phyloP scores from a whole-genome alignment of 2,888 invertebrate genomes.

The Pyrgus malvae region DNA sequence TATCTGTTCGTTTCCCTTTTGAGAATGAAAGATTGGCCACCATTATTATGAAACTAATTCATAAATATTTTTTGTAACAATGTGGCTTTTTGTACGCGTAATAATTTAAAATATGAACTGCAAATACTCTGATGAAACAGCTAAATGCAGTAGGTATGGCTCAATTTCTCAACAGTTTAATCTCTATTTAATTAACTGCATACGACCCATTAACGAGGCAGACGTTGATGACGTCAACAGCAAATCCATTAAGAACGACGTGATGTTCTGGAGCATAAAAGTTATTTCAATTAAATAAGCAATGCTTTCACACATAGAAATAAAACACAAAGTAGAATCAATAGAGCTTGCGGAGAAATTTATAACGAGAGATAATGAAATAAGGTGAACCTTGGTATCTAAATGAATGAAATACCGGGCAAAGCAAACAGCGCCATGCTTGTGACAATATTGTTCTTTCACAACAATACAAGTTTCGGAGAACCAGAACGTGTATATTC shows the following conservation, averaged over 20 bases:
- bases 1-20: slow-evolving; percentile 53
- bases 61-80: slow-evolving; percentile 17
- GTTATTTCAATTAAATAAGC: too few species aligned
- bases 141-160: too few species aligned
- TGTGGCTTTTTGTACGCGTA: not conserved
- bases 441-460: slow-evolving; percentile 29
- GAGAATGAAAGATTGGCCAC: slow-evolving; percentile 46
- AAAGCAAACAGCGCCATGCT: slow-evolving; percentile 27
- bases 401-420: not conserved
- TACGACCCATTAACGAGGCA: slow-evolving; percentile 9
- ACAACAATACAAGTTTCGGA: slow-evolving; percentile 34
- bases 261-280: too few species aligned
- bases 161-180: slow-evolving; percentile 9
- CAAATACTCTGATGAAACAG: not conserved
- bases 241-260: slow-evolving; percentile 28
- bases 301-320: too few species aligned
- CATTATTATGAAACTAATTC: too few species aligned
- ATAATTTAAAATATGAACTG: not conserved
- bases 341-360: too few species aligned
- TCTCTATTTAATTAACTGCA: slow-evolving; percentile 15
- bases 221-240: slow-evolving; percentile 23
- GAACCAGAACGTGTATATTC: slow-evolving; percentile 27
- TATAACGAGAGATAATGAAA: not conserved
- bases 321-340: too few species aligned
- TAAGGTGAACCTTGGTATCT: not conserved